Evolutionary conservation across 1,140 invertebrate genomes (phyloP).

Genomic region (Cyclina sinensis): DNA sequence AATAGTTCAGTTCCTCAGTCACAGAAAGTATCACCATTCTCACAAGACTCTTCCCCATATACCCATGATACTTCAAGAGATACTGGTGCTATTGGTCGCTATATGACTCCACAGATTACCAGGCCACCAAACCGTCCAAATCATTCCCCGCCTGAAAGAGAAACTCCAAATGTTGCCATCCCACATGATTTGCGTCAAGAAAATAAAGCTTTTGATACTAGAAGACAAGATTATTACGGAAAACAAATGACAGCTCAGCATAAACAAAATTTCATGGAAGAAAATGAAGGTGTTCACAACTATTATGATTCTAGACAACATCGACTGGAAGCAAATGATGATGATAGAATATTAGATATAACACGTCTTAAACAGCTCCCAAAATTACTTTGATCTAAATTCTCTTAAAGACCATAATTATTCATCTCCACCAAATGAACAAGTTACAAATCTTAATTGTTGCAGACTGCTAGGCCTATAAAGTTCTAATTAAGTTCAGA

Average conservation of each 20-base stretch:
- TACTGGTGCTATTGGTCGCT: constrained; percentile 38
- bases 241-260: neutral
- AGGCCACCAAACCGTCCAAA: constrained; percentile 36
- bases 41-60: constrained; percentile 34
- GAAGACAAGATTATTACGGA: neutral
- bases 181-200: neutral
- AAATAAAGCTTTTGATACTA: constrained; percentile 5
- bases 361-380: constrained; percentile 82
- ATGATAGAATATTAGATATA: constrained; percentile 83
- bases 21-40: constrained; percentile 33
- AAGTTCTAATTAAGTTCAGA: too few relatives aligned
- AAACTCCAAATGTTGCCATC: neutral
- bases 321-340: constrained; percentile 46
- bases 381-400: constrained; percentile 81
- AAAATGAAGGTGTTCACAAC: constrained; percentile 10
- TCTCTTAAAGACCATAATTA: too few relatives aligned
- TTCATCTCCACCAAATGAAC: too few relatives aligned
- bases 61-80: constrained; percentile 11
- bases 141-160: constrained; percentile 51
- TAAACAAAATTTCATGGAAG: neutral
- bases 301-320: constrained; percentile 43
- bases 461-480: too few relatives aligned
- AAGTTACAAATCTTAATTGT: too few relatives aligned
- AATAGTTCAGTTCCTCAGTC: constrained; percentile 37
- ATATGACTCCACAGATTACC: constrained; percentile 54